phyloP scores from a whole-genome alignment of 2,797 vertebrate species.

The Eospalax fontanierii region DNA sequence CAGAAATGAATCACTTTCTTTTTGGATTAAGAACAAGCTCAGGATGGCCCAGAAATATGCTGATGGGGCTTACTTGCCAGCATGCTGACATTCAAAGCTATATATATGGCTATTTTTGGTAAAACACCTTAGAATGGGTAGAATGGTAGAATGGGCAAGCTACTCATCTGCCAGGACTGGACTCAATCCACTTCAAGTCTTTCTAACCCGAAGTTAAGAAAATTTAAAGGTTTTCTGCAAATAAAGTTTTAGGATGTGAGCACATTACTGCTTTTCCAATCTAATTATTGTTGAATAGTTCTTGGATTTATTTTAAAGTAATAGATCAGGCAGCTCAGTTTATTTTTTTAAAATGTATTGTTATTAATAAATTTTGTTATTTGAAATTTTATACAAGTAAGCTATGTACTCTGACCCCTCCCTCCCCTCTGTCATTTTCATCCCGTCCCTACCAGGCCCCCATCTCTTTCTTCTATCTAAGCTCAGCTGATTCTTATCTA shows the following conservation, averaged over 20 bases:
- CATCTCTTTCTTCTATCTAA: neutral
- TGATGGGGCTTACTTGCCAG: neutral
- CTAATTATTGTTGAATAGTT: neutral
- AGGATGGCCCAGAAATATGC: slow-evolving; percentile 58
- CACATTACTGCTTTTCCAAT: neutral
- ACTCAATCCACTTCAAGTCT: neutral
- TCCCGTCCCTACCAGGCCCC: too few relatives aligned
- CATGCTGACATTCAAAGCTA: slow-evolving; percentile 37
- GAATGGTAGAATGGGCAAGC: too few relatives aligned
- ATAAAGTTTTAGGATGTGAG: neutral
- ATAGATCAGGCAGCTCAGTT: neutral
- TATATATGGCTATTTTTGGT: neutral
- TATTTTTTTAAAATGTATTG: neutral
- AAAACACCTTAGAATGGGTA: too few relatives aligned
- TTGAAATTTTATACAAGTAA: neutral
- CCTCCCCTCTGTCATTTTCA: too few relatives aligned
- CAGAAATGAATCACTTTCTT: slow-evolving; percentile 85
- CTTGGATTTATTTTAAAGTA: slow-evolving; percentile 32
- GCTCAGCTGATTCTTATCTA: neutral
- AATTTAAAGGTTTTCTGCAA: neutral
- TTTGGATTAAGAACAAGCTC: slow-evolving; percentile 75
- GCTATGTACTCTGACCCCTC: neutral
- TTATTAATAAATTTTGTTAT: neutral
- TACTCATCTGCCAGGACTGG: neutral
- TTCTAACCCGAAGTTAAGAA: neutral